Evolutionary conservation across 2,113 vertebrate species (phyloP).

Genomic region (Caretta caretta): DNA sequence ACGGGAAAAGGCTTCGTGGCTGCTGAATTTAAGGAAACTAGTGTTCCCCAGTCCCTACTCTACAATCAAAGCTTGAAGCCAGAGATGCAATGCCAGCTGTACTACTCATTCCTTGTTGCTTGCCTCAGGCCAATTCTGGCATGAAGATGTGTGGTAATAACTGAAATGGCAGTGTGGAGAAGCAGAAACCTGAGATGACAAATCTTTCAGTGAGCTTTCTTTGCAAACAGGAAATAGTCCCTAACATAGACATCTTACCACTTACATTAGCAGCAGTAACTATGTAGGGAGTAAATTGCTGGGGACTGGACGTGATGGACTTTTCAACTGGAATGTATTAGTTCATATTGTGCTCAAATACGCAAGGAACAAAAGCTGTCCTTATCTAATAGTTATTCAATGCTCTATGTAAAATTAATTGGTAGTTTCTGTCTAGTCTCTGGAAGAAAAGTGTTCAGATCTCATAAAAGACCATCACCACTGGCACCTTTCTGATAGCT

Average conservation of each 20-base stretch:
- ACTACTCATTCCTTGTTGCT: neutral
- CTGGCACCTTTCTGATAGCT: neutral
- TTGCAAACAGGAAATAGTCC: neutral
- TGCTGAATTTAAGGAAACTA: neutral
- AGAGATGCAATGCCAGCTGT: neutral
- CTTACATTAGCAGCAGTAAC: neutral
- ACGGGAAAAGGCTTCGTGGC: neutral
- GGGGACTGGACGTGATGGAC: neutral
- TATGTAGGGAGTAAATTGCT: fast-evolving
- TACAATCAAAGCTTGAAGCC: neutral
- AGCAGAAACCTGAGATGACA: neutral
- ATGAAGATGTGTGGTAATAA: neutral
- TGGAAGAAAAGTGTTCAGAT: neutral
- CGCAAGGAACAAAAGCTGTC: neutral
- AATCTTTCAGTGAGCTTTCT: neutral
- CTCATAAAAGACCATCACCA: neutral
- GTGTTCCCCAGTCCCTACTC: neutral
- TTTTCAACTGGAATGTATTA: neutral
- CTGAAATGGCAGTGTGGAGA: neutral
- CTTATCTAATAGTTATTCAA: neutral
- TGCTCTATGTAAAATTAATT: neutral
- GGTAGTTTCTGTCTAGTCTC: neutral
- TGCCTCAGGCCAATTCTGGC: neutral
- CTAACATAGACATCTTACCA: neutral
- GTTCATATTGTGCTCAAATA: neutral